Base-by-base conservation (phyloP, 2,888 invertebrate genomes). In the Plagodis dolabraria region DNA sequence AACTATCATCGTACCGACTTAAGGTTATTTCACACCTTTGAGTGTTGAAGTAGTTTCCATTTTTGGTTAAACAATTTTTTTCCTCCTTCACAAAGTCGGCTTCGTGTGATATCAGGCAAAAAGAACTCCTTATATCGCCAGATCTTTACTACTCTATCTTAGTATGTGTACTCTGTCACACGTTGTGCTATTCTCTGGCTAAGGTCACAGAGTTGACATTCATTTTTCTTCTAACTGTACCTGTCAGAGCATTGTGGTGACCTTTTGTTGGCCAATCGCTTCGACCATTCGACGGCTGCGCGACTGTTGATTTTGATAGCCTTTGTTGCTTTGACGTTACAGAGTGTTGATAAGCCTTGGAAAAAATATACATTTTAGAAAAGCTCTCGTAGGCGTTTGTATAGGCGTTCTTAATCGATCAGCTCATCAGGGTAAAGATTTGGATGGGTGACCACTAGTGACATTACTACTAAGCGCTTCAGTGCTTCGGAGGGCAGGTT, bases 191-290 rank as follows among this genome's bases (percentile, higher is more conserved):
- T 54, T 40, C 40, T 40, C 10, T 40, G 40, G 61, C 69, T 76
- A 72, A 79, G 83, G 84, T 84, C 82, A 76, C 60, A 54, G 59
- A 75, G 80, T 82, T 83, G 86, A 83, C 85, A 83, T 83, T 80
- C 82, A 85, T 89, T 87, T 87, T 86, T 86, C 82, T 75, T 75
- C 76, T 87, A 84, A 85, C 87, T 86, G 87, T 85, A 71, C 80
- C 68, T 77, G 81, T 84, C 84, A 77, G 64, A 66, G 72, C 76
- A 79, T 85, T 86, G 86, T 83, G 69, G 69, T 60, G 47, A 57
- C 53, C 60, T 61, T 57, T 61, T 61, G 60, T 61, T 61, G 48
- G 8, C 56, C 53, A 56, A 56, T 61, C 56, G 53, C 10, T 51
- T 7, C 50, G 48, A 43, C 59, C 43, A 55, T 52, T 51, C 44